These are phyloP conservation scores for Eristalis intricaria DNA, from an alignment of 2,888 invertebrate species.

Conservation along the genomic window DNA sequence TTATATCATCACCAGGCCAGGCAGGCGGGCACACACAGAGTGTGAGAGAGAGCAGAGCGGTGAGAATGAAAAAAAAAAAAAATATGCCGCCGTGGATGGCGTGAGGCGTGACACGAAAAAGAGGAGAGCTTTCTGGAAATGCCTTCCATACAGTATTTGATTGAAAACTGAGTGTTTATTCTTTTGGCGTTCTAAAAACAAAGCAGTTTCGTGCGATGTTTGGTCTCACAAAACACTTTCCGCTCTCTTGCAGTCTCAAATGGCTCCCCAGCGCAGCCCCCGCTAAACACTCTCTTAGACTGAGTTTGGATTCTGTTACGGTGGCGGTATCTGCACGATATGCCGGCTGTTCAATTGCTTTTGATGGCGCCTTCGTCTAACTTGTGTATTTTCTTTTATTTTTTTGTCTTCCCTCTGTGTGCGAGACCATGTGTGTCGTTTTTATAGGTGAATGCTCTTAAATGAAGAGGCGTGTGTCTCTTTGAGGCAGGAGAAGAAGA, in stretches of 20 bases:
- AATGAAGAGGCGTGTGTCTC: not conserved
- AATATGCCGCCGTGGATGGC: constrained; percentile 38
- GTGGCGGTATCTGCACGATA: constrained; percentile 21
- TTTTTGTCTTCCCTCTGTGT: not conserved
- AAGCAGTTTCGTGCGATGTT: constrained; percentile 10
- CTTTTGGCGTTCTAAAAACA: constrained; percentile 54
- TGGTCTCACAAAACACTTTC: not conserved
- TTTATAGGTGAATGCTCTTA: constrained; percentile 8
- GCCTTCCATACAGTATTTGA: constrained; percentile 45
- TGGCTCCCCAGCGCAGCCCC: not conserved
- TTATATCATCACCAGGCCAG: constrained; percentile 54
- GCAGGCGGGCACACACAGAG: not conserved
- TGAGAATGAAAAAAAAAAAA: constrained; percentile 18
- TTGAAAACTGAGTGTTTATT: constrained; percentile 48
- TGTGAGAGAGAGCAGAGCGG: not conserved
- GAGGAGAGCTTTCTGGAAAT: constrained; percentile 68
- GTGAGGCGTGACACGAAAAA: constrained; percentile 67
- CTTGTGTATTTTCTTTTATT: not conserved
- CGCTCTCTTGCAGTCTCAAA: not conserved
- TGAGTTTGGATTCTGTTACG: constrained; percentile 2
- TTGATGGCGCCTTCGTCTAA: constrained; percentile 51
- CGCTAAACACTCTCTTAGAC: not conserved
- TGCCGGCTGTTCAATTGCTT: constrained; percentile 46
- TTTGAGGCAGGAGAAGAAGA: not conserved
- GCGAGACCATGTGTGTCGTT: not conserved